Evolutionary conservation across 37 sponge, comb jelly and placozoan species (phyloP).

Genomic region (Crambe crambe): DNA sequence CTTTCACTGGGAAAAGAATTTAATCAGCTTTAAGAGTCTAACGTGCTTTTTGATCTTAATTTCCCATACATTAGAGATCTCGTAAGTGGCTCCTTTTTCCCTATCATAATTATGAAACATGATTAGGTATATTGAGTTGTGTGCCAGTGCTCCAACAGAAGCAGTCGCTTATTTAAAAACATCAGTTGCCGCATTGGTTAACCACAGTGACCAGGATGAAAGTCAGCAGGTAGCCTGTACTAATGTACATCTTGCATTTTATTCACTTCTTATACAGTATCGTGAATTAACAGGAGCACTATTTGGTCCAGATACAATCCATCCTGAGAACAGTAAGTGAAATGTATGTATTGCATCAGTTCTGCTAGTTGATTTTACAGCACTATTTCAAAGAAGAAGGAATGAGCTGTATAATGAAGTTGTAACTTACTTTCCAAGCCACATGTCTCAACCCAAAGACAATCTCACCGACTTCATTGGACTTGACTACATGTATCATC

Average conservation of each 20-base stretch:
- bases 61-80: no score
- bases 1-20: constrained; percentile 23
- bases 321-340: no score
- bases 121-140: constrained; percentile 60
- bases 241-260: neutral
- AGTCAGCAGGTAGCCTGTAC: constrained; percentile 52
- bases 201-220: constrained; percentile 60
- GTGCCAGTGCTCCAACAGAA: constrained; percentile 27
- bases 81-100: no score
- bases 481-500: neutral
- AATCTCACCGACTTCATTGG: constrained; percentile 46
- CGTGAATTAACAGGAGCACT: neutral
- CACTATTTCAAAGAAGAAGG: neutral
- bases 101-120: no score
- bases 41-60: no score
- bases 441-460: constrained; percentile 62
- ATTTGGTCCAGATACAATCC: neutral
- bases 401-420: constrained; percentile 55
- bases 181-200: constrained; percentile 38
- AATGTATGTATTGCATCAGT: no score
- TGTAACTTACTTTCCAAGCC: constrained; percentile 35
- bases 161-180: constrained; percentile 58
- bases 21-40: no score
- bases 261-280: neutral
- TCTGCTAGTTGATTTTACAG: neutral